Evolutionary conservation across 2,888 invertebrate genomes (phyloP).

Genomic region (Congeria kusceri): DNA sequence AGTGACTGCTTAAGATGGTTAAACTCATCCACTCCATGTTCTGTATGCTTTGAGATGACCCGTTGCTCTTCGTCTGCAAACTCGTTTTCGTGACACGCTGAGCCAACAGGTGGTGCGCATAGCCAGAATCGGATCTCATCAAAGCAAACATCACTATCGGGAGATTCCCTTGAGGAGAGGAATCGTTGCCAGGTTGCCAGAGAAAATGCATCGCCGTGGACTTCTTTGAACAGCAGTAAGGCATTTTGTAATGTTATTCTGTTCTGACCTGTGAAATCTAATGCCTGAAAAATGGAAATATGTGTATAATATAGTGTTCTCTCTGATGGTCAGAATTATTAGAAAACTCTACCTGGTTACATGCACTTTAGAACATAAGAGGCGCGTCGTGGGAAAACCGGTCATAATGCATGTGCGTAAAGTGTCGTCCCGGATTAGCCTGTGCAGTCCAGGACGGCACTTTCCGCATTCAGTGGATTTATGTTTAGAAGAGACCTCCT

Average conservation of each 20-base stretch:
- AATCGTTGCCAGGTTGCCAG: constrained; percentile 78
- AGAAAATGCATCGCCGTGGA: constrained; percentile 81
- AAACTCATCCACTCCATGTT: constrained; percentile 56
- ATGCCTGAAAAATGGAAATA: constrained; percentile 48
- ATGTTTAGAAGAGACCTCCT: too few species aligned
- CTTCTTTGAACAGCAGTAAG: constrained; percentile 77
- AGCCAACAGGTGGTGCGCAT: constrained; percentile 71
- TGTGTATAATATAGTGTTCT: too few species aligned
- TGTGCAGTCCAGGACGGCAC: too few species aligned
- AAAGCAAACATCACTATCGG: constrained; percentile 76
- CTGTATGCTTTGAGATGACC: constrained; percentile 56
- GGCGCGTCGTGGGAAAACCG: too few species aligned
- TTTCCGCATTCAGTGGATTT: too few species aligned
- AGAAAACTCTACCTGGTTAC: too few species aligned
- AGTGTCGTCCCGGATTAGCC: too few species aligned
- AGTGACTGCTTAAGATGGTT: constrained; percentile 13
- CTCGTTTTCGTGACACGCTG: constrained; percentile 66
- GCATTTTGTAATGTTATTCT: constrained; percentile 77
- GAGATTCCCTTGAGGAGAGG: constrained; percentile 67
- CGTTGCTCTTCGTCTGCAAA: constrained; percentile 68
- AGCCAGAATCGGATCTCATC: constrained; percentile 80
- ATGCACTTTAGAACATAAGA: too few species aligned
- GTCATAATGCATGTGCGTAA: too few species aligned
- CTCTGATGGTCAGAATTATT: too few species aligned
- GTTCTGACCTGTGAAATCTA: constrained; percentile 67